Percentiles rank a stretch among this genome's conserved stretches.
These are phyloP conservation scores for Daphoenositta chrysoptera DNA, from an alignment of 2,113 vertebrate species.

Conservation along the genomic window DNA sequence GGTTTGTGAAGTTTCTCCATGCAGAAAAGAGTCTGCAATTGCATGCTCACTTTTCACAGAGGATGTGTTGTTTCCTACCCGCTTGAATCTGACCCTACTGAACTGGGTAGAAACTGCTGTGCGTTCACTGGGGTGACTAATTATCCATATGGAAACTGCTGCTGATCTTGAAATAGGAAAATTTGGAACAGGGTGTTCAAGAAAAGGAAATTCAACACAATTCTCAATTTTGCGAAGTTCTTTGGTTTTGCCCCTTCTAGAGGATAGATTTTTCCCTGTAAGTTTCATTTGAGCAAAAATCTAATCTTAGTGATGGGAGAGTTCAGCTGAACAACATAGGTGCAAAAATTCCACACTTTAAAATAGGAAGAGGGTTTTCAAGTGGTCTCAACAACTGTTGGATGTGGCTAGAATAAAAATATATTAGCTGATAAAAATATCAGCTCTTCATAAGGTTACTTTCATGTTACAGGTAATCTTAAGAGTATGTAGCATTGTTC, in stretches of 20 bases:
- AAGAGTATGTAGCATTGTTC: neutral
- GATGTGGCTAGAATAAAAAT: neutral
- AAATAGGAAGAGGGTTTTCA: neutral
- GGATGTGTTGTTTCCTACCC: neutral
- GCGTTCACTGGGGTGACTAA: fast-evolving
- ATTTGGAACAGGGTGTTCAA: neutral
- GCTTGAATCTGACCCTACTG: neutral
- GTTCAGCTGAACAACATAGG: neutral
- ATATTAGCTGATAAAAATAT: neutral
- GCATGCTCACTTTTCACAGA: neutral
- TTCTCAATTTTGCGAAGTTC: neutral
- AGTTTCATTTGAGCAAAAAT: neutral
- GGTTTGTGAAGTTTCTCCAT: neutral
- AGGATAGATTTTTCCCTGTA: neutral
- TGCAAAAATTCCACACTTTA: neutral
- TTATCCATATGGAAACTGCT: neutral
- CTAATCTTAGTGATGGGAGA: neutral
- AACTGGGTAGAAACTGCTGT: neutral
- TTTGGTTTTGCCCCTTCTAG: neutral
- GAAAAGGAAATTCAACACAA: neutral
- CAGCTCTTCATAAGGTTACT: neutral
- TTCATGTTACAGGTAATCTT: neutral
- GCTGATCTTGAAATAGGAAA: neutral
- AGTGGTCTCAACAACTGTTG: neutral
- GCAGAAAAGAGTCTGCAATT: neutral